Evolutionary conservation across 2,797 vertebrate species (phyloP).

Genomic region (Ciconia nigra): DNA sequence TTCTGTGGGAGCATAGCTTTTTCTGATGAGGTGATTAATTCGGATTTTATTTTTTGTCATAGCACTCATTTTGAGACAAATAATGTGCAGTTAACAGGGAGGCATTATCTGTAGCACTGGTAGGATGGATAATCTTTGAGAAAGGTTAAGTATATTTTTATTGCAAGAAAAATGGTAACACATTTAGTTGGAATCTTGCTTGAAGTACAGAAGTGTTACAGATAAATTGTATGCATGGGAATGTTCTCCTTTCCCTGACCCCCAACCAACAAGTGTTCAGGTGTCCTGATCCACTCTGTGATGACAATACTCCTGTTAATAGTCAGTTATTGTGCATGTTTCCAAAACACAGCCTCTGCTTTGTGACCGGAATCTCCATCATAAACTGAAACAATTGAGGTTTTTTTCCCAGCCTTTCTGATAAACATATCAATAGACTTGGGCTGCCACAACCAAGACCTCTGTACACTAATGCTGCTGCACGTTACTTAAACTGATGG

Average conservation of each 20-base stretch:
- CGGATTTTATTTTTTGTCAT: not conserved
- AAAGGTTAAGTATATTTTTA: not conserved
- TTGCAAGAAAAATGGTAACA: not conserved
- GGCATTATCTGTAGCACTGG: not conserved
- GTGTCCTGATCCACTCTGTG: not conserved
- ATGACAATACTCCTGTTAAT: not conserved
- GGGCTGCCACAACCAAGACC: not conserved
- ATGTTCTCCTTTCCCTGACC: not conserved
- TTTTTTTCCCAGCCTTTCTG: not conserved
- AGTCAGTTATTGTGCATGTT: not conserved
- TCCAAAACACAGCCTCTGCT: not conserved
- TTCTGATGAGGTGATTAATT: not conserved
- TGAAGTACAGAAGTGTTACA: not conserved
- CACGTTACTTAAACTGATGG: fast-evolving
- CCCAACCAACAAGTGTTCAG: not conserved
- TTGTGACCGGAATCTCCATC: not conserved
- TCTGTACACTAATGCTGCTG: fast-evolving
- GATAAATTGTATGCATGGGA: not conserved
- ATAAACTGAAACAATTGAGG: not conserved
- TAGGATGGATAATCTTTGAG: not conserved
- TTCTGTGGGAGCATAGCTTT: not conserved
- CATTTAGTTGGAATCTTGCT: not conserved
- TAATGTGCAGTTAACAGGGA: not conserved
- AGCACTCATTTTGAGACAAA: not conserved
- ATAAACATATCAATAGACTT: fast-evolving